Percentiles rank a stretch among this genome's conserved stretches.
phyloP scores from a whole-genome alignment of 2,888 invertebrate genomes.

The Meiosimyza platycephala region DNA sequence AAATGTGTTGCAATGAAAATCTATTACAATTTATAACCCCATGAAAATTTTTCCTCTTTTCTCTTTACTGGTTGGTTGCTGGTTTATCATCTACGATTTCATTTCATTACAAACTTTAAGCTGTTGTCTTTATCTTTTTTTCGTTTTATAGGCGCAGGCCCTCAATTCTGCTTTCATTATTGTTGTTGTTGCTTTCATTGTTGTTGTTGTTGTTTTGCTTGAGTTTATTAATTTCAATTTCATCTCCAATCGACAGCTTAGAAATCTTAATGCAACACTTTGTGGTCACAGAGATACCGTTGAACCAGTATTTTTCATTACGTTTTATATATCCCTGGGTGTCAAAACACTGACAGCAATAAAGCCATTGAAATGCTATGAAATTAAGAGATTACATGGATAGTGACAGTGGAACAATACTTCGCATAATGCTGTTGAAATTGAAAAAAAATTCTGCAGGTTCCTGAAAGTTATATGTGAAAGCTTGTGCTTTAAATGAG shows the following conservation, averaged over 20 bases:
- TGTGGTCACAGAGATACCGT: not conserved
- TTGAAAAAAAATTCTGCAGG: too few relatives aligned
- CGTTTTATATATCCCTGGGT: not conserved
- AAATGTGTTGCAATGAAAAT: not conserved
- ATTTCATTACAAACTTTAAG: too few relatives aligned
- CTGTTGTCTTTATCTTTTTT: too few relatives aligned
- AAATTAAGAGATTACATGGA: not conserved
- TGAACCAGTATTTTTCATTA: not conserved
- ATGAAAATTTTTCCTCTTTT: too few relatives aligned
- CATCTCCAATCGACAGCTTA: not conserved
- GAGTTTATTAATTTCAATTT: conserved; percentile 12
- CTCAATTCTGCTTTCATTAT: conserved; percentile 14
- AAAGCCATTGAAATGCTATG: not conserved
- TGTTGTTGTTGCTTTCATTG: too few relatives aligned
- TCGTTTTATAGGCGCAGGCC: not conserved
- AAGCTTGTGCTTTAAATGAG: too few relatives aligned
- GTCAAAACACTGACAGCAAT: conserved; percentile 22
- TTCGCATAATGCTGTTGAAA: too few relatives aligned
- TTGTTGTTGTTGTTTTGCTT: not conserved
- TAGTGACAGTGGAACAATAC: not conserved
- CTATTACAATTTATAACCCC: too few relatives aligned
- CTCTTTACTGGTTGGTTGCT: too few relatives aligned
- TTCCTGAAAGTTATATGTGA: too few relatives aligned
- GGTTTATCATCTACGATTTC: too few relatives aligned
- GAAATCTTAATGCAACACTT: conserved; percentile 10